Percentiles rank a stretch among this genome's conserved stretches.
Conservation (phyloP, 2,797 vertebrate species). For the Apogon talboti region DNA sequence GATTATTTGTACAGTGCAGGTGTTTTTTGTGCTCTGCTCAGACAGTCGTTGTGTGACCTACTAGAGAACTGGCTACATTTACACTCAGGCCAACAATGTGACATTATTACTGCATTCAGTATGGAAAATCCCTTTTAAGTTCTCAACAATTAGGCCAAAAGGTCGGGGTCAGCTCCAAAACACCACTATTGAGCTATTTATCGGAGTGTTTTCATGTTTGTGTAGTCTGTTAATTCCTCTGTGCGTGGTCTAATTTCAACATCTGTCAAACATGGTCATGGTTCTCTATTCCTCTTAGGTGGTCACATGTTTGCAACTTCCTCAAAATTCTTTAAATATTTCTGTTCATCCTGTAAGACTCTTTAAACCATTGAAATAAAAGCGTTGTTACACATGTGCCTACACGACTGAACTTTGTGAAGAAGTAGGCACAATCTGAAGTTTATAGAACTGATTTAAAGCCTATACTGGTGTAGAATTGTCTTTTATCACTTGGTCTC, state of each 20-base stretch:
- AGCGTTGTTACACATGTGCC: background rate
- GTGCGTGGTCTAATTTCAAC: constrained; percentile 41
- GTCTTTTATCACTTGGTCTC: background rate
- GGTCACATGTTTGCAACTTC: constrained; percentile 64
- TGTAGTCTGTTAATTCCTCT: constrained; percentile 1
- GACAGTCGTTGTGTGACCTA: constrained; percentile 11
- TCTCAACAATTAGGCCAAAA: constrained; percentile 25
- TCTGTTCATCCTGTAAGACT: background rate
- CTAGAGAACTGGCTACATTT: constrained; percentile 4
- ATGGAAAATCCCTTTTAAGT: constrained; percentile 13
- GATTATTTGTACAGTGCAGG: constrained; percentile 37
- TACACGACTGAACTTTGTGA: background rate
- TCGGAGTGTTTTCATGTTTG: constrained; percentile 9
- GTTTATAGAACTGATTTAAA: no score
- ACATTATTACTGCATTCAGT: constrained; percentile 19
- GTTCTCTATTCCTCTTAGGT: constrained; percentile 48
- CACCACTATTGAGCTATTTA: constrained; percentile 5
- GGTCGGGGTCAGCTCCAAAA: constrained; percentile 43
- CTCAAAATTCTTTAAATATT: constrained; percentile 49
- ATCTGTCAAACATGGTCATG: constrained; percentile 24
- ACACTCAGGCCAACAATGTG: constrained; percentile 8
- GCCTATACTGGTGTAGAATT: no score
- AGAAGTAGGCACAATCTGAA: background rate
- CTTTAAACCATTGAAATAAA: background rate
- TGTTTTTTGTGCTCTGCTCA: constrained; percentile 40